A percentile compares a stretch with the other conserved stretches of the same genome.
Evolutionary conservation across 1,140 invertebrate species (phyloP).

Genomic region (Mya arenaria): DNA sequence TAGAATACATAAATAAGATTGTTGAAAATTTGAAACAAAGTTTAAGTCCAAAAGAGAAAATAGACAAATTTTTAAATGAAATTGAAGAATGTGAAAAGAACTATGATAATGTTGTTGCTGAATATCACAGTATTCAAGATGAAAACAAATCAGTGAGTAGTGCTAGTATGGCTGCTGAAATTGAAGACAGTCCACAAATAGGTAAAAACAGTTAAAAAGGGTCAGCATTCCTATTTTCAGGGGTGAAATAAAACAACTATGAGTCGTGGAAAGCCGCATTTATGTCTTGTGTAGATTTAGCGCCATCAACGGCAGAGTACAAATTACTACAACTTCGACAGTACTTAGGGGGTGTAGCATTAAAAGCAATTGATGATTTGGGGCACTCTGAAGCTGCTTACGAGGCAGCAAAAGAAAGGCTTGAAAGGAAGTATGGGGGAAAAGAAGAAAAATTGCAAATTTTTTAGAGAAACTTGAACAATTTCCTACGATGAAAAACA

Average conservation of each 20-base stretch:
- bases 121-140: too few species aligned
- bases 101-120: too few species aligned
- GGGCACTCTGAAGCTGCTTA: background rate
- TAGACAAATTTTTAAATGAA: too few species aligned
- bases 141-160: too few species aligned
- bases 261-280: slow-evolving; percentile 13
- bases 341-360: background rate
- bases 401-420: slow-evolving; percentile 12
- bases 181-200: too few species aligned
- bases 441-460: background rate
- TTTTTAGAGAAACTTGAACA: background rate
- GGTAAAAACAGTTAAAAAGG: background rate
- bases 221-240: background rate
- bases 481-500: background rate
- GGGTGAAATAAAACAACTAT: background rate
- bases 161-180: too few species aligned
- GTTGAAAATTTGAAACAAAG: too few species aligned
- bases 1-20: too few species aligned
- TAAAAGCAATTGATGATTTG: slow-evolving; percentile 3
- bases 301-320: background rate
- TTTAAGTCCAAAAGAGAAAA: too few species aligned
- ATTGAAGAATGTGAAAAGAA: too few species aligned
- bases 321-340: slow-evolving; percentile 7
- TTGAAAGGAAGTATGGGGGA: slow-evolving; percentile 9
- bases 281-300: slow-evolving; percentile 1